phyloP scores from a whole-genome alignment of 2,797 vertebrate genomes.

The Delichon dasypus region DNA sequence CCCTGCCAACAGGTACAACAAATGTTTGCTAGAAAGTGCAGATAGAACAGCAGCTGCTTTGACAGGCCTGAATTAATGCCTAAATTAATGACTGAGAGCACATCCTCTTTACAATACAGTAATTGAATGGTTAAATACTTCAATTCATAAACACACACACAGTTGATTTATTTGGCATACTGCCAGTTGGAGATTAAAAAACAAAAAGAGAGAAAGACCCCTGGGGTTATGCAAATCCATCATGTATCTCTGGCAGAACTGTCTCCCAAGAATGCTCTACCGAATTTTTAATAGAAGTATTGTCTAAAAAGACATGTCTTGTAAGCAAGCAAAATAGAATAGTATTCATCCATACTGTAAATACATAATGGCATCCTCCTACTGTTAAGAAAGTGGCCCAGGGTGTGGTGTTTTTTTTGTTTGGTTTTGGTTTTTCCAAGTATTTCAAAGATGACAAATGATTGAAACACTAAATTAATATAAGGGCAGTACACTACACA shows the following conservation, averaged over 20 bases:
- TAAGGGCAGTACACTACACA: background rate
- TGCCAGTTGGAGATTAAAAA: background rate
- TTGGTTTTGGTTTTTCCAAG: background rate
- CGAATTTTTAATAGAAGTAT: background rate
- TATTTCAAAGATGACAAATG: background rate
- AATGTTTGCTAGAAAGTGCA: background rate
- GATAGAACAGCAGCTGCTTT: constrained; percentile 19
- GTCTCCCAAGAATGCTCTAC: constrained; percentile 1
- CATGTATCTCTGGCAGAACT: constrained; percentile 6
- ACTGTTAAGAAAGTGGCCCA: background rate
- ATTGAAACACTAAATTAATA: background rate
- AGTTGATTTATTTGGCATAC: background rate
- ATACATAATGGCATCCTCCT: background rate
- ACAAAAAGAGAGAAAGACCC: background rate
- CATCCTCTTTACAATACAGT: background rate
- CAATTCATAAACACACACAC: background rate
- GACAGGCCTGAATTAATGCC: background rate
- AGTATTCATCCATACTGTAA: background rate
- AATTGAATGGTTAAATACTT: constrained; percentile 23
- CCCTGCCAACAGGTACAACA: background rate
- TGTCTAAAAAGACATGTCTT: constrained; percentile 25
- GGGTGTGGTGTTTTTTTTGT: background rate
- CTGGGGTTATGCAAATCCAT: constrained; percentile 28
- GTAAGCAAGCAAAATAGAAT: constrained; percentile 8
- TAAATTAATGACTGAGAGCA: background rate